Base-by-base conservation (phyloP, 2,797 vertebrate species). In the Hoplostethus atlanticus region DNA sequence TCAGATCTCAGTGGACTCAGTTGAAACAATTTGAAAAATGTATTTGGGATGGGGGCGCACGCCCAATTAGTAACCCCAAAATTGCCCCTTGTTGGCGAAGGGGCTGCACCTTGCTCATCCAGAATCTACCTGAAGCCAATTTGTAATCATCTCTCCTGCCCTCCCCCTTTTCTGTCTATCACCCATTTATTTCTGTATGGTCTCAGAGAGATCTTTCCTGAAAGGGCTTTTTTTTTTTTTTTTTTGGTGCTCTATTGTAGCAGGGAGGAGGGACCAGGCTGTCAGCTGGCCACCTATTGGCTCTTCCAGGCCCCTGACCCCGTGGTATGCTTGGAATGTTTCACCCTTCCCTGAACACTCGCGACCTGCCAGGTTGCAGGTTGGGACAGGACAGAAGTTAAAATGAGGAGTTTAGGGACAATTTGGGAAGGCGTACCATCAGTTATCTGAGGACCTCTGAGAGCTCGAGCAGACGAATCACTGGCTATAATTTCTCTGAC, bases 321-420 rank as follows among this genome's bases (percentile, higher is more conserved):
- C 58, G 42, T 71, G 93, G 93, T 91, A 95, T 95, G 86, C 69
- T 16, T 79, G 93, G 94, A 95, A 96, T 95, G 93, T 91, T 84
- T 92, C 76, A 69, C 83, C 85, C 86, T 90, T 83, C 86, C 89
- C 77, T 81, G 89, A 88, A 89, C 75, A 88, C 89, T 89, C 84
- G 81, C 85, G 89, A 93, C 89, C 89, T 92, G 91, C 87, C 86
- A 86, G 93, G 81, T 86, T 93, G 91, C 94, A 94, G 93, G 93
- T 95, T 93, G 90, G 92, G 91, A 94, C 93, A 93, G 91, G 91
- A 86, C 88, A 90, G 82, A 65, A 28, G 69, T 79, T 52, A 77
- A 69, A 89, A 70, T 71, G 77, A 80, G 81, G 83, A 68, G 71
- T 81, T 28, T 58, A n/a, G 60, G 68, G 57, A 67, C 60, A 16